phyloP scores from a whole-genome alignment of 2,113 vertebrate species.

The Notarius quadriscutis region DNA sequence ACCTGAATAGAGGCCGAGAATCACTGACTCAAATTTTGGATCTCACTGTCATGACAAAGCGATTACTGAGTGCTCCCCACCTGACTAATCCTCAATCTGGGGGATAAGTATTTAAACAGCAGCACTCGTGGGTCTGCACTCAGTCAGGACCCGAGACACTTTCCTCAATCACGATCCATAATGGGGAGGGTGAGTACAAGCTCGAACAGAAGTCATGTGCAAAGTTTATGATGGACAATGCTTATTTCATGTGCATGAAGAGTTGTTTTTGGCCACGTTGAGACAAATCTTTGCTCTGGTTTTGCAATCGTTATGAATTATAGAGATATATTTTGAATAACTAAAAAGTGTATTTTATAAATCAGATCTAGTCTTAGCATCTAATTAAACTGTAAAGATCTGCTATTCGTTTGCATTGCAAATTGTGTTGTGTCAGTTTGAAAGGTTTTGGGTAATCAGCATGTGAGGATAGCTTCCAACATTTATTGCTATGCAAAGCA shows the following conservation, averaged over 20 bases:
- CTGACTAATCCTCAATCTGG: conserved; percentile 69
- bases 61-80: conserved; percentile 71
- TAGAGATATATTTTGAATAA: neutral
- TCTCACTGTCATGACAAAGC: conserved; percentile 95
- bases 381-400: neutral
- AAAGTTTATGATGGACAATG: neutral
- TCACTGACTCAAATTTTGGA: conserved; percentile 98
- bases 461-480: neutral
- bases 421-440: neutral
- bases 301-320: neutral
- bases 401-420: neutral
- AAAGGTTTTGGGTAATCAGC: neutral
- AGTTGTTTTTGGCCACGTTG: neutral
- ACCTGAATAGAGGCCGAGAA: conserved; percentile 82
- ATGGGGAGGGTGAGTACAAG: conserved; percentile 75
- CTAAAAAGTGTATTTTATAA: neutral
- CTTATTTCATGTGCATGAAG: too few species aligned
- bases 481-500: neutral
- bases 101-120: conserved; percentile 81
- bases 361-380: neutral
- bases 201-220: neutral
- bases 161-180: conserved; percentile 49
- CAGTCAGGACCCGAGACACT: conserved; percentile 61
- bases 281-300: neutral
- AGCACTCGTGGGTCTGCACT: conserved; percentile 41